phyloP scores from a whole-genome alignment of 2,797 vertebrate genomes.

The Enteromius paludinosus region DNA sequence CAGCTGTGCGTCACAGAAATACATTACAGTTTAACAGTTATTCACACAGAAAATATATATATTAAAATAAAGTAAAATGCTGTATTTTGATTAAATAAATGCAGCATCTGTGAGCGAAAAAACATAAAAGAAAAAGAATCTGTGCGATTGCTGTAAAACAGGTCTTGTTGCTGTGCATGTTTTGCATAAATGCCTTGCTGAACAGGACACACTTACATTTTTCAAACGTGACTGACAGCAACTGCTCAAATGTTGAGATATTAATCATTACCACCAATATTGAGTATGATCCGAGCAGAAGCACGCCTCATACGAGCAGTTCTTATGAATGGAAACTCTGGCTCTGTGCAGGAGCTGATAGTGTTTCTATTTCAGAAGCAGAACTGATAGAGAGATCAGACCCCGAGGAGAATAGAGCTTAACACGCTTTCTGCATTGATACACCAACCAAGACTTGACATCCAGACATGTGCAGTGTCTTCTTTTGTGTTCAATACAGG shows the following conservation, averaged over 20 bases:
- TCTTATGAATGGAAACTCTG: not conserved
- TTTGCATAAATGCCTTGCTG: no score
- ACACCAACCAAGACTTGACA: not conserved
- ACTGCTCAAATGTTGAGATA: not conserved
- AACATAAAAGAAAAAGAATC: no score
- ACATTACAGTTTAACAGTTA: not conserved
- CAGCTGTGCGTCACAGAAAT: not conserved
- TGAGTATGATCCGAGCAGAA: no score
- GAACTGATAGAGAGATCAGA: not conserved
- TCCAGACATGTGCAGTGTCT: not conserved
- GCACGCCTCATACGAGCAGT: not conserved
- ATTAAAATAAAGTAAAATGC: no score
- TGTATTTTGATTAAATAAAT: not conserved
- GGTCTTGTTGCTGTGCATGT: no score
- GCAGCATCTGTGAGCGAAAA: not conserved
- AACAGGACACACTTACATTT: no score
- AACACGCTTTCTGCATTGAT: not conserved
- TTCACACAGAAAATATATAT: not conserved
- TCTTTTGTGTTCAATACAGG: not conserved
- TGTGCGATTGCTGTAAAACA: no score
- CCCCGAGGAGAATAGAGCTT: no score
- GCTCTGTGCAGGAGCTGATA: slow-evolving; percentile 6
- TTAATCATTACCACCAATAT: not conserved
- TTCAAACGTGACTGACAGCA: not conserved
- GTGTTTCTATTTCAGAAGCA: slow-evolving; percentile 22